Conservation (phyloP, 2,113 vertebrate genomes). For the Hemiscyllium ocellatum region DNA sequence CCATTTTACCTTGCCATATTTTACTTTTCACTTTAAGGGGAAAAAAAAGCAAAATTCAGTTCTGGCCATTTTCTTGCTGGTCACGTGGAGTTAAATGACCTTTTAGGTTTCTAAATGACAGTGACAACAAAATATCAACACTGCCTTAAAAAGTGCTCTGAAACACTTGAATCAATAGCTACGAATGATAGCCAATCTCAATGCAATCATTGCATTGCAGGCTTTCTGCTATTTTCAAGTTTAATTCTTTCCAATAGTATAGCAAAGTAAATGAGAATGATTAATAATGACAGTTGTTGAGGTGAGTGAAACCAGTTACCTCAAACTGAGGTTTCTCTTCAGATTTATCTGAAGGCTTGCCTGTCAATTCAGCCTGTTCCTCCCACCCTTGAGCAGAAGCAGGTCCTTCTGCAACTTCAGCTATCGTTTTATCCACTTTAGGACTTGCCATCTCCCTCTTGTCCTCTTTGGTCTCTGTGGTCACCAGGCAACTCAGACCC, state of each 20-base stretch:
- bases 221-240: not conserved
- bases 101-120: not conserved
- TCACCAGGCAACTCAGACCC: conserved; percentile 53
- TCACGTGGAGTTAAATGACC: not conserved
- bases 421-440: conserved; percentile 24
- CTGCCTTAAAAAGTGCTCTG: not conserved
- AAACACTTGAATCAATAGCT: not conserved
- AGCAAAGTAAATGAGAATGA: not conserved
- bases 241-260: too few relatives aligned
- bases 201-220: not conserved
- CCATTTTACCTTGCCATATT: not conserved
- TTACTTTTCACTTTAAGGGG: not conserved
- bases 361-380: conserved; percentile 49
- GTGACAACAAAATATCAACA: not conserved
- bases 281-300: not conserved
- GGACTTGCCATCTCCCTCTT: conserved; percentile 45
- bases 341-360: conserved; percentile 51
- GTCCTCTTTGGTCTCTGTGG: conserved; percentile 51
- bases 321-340: conserved; percentile 62
- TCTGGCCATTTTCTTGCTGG: not conserved
- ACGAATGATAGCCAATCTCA: not conserved
- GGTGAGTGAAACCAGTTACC: conserved; percentile 51
- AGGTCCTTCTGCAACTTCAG: conserved; percentile 45
- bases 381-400: conserved; percentile 43
- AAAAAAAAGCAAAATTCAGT: not conserved